Base-by-base conservation (phyloP, 1,140 invertebrate species). In the Hestina assimilis region DNA sequence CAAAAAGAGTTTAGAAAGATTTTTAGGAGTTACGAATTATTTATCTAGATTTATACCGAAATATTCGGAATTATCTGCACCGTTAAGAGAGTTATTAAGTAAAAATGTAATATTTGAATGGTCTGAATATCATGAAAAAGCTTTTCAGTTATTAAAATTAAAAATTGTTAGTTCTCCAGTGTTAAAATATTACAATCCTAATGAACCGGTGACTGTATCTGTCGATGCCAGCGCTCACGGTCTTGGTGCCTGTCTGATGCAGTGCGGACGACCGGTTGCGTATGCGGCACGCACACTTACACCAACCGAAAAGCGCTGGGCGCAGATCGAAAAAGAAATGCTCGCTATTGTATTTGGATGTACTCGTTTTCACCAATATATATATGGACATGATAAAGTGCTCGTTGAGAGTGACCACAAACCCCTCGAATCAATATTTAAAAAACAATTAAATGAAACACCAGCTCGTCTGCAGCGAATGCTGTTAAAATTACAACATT, bases 31-130 rank as follows among this genome's bases (percentile, higher is more conserved):
- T 5, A 51, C 42, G 6, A 61, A 55, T 54, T 61, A 61, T 46
- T 50, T 61, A 29, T 48, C 57, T 7, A 59, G 47, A 23, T 67
- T 63, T 52, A 60, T 63, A 23, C 48, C 51, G 11, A 63, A 65
- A 12, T 65, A 51, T 35, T 55, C 61, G 0, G 31, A 62, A 0
- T 20, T 29, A 21, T 33, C 53, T 1, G 40, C 53, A 2, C 55
- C 57, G n/a, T 29, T 69, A n/a, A 50, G 59, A 4, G 9, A 23
- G 6, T 41, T 63, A 1, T 40, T 40, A 19, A 40, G 19, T 14
- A 40, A 31, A 20, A 9, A 19, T 20, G 14, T 40, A 17, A 2
- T 17, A 2, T 20, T 40, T 40, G n/a, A 1, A 19, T 40, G 14
- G 19, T 17, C 15, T n/a, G 7, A 40, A 3, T 1, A 4, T 2